These are phyloP conservation scores for Eulemur mongoz DNA, from an alignment of 2,797 vertebrate genomes.

Conservation along the genomic window DNA sequence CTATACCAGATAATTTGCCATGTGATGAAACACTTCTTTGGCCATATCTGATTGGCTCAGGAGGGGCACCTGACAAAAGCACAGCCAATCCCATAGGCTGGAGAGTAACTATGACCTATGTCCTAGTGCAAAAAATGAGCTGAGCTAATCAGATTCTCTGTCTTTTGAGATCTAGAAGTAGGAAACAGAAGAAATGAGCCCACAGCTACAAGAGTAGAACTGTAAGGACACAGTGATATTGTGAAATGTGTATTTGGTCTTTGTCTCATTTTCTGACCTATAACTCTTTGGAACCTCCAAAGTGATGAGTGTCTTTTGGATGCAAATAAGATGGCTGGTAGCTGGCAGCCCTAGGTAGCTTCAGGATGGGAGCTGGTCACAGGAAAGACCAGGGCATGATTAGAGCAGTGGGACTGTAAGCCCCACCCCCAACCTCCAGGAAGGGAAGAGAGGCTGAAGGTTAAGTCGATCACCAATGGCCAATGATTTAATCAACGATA, in stretches of 20 bases:
- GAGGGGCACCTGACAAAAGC: neutral
- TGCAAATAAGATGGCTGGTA: neutral
- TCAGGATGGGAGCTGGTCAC: neutral
- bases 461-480: neutral
- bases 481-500: neutral
- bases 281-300: neutral
- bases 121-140: neutral
- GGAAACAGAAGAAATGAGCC: neutral
- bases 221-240: neutral
- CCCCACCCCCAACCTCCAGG: neutral
- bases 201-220: neutral
- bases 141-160: neutral
- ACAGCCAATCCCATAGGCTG: neutral
- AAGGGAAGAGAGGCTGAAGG: neutral
- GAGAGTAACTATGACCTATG: neutral
- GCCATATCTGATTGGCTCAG: neutral
- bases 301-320: neutral
- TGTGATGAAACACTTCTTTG: neutral
- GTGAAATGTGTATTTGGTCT: neutral
- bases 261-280: too few relatives aligned
- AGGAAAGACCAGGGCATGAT: neutral
- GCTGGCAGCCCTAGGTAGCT: neutral
- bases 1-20: neutral
- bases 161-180: neutral
- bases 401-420: neutral